A percentile compares a stretch with the other conserved stretches of the same genome.
Conservation (phyloP, 2,113 vertebrate genomes). For the Agapornis roseicollis region DNA sequence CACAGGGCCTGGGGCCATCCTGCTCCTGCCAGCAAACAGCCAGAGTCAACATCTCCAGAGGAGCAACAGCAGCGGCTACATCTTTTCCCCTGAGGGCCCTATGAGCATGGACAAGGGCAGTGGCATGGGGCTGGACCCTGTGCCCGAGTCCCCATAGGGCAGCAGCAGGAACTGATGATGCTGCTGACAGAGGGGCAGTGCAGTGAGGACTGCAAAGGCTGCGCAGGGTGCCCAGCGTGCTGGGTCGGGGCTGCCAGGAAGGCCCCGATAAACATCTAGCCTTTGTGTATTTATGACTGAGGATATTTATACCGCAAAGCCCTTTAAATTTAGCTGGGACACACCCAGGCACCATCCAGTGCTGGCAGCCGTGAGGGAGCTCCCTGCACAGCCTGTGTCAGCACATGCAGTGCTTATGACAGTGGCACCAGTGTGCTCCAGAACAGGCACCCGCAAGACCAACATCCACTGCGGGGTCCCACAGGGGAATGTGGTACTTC, state of each 20-base stretch:
- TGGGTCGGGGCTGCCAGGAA: background rate
- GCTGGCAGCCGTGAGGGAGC: background rate
- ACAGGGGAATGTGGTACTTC: background rate
- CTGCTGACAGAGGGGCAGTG: background rate
- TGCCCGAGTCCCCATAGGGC: accelerated
- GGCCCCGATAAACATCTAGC: slow-evolving; percentile 30
- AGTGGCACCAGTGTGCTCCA: background rate
- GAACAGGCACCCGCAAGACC: background rate
- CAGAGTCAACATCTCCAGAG: background rate
- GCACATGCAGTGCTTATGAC: background rate
- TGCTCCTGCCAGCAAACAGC: background rate
- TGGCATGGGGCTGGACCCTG: background rate
- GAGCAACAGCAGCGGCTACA: background rate
- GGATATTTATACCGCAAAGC: slow-evolving; percentile 49
- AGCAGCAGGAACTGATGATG: background rate
- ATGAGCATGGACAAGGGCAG: accelerated
- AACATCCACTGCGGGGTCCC: background rate
- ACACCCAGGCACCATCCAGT: slow-evolving; percentile 42
- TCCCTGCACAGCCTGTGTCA: background rate
- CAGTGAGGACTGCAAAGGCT: accelerated
- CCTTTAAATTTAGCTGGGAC: slow-evolving; percentile 61
- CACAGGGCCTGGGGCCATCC: background rate
- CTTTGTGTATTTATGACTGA: slow-evolving; percentile 35
- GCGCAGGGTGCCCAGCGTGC: accelerated
- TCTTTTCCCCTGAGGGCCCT: accelerated